Conservation (phyloP, 2,113 vertebrate species). For the Scomber colias region DNA sequence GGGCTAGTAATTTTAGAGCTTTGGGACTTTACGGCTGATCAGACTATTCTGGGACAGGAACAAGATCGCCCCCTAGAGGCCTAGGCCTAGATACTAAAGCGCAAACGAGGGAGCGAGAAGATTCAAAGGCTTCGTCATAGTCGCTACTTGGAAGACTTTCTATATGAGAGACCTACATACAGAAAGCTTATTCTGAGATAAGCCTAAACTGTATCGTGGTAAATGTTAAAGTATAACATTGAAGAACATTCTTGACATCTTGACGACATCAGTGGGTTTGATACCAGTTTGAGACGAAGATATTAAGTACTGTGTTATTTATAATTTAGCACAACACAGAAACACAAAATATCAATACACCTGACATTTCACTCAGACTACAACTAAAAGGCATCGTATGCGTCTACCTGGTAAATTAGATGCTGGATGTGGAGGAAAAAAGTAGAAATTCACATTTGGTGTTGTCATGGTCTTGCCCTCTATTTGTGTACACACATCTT, state of each 20-base stretch:
- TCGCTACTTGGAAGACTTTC: constrained; percentile 41
- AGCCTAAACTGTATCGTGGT: constrained; percentile 13
- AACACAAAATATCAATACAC: neutral
- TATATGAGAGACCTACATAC: constrained; percentile 22
- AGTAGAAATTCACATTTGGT: neutral
- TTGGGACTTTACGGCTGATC: constrained; percentile 59
- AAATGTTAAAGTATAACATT: constrained; percentile 8
- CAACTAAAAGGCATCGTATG: neutral
- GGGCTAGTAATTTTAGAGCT: constrained; percentile 65
- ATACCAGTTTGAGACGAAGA: constrained; percentile 5
- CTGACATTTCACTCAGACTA: neutral
- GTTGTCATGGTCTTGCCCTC: neutral
- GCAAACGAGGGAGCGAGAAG: neutral
- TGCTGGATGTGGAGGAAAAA: too few relatives aligned
- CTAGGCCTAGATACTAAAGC: constrained; percentile 54
- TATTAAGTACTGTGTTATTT: neutral
- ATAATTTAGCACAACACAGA: neutral
- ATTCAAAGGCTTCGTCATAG: neutral
- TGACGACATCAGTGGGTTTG: constrained; percentile 13
- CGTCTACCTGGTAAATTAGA: neutral
- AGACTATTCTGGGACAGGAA: constrained; percentile 60
- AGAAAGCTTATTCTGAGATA: constrained; percentile 26
- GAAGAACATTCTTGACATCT: constrained; percentile 8
- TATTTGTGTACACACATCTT: neutral
- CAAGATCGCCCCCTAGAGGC: constrained; percentile 72